Conservation (phyloP, 2,797 vertebrate species). For the Varecia variegata region DNA sequence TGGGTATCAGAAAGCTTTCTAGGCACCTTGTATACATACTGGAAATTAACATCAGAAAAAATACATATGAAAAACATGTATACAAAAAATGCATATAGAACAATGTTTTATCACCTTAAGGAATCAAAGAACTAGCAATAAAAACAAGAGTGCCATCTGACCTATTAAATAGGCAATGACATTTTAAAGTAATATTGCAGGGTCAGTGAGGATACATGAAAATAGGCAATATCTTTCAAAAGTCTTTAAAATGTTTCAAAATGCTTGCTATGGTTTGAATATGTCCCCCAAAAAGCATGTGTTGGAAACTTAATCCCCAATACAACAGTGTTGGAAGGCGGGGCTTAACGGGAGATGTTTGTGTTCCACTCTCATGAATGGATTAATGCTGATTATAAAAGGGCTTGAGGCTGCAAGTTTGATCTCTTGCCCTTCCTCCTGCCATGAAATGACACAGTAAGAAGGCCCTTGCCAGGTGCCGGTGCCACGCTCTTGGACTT, state of each 20-base stretch:
- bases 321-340: neutral
- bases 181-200: neutral
- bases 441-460: neutral
- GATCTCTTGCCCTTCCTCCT: neutral
- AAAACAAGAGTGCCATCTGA: neutral
- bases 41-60: neutral
- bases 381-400: neutral
- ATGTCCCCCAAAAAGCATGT: neutral
- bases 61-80: neutral
- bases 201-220: neutral
- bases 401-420: neutral
- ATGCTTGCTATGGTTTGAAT: neutral
- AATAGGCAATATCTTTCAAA: neutral
- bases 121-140: neutral
- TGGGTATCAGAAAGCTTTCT: neutral
- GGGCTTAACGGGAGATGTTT: neutral
- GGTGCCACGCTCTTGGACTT: neutral
- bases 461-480: neutral
- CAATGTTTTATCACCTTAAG: neutral
- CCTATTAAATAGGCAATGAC: neutral
- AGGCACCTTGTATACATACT: neutral
- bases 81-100: neutral
- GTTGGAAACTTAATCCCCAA: neutral
- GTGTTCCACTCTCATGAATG: neutral
- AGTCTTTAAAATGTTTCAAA: neutral